These are phyloP conservation scores for Mayetiola destructor DNA, from an alignment of 2,888 invertebrate genomes.

Conservation along the genomic window DNA sequence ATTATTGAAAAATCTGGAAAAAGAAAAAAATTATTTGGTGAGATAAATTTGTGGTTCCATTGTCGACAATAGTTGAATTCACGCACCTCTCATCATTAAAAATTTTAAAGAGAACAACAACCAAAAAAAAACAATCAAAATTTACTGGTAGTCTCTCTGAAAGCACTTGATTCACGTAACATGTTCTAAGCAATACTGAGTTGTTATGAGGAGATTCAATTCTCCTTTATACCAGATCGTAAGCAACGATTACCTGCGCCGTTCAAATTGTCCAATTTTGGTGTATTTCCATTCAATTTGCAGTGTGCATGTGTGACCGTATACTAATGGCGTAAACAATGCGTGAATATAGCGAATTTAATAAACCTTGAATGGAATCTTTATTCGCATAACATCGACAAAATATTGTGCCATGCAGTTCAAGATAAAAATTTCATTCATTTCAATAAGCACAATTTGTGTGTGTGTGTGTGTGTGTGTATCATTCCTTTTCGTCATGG, in stretches of 20 bases:
- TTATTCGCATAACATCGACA: no score
- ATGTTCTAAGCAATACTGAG: conserved; percentile 2
- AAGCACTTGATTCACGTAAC: background rate
- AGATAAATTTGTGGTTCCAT: background rate
- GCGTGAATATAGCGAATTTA: no score
- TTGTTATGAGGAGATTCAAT: background rate
- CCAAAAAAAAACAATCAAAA: background rate
- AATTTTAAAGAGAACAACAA: no score
- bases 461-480: no score
- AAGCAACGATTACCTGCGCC: background rate
- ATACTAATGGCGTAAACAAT: no score
- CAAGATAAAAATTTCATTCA: no score
- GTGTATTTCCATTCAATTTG: background rate
- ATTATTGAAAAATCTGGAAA: background rate
- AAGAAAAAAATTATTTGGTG: background rate
- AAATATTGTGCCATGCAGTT: no score
- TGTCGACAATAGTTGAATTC: background rate
- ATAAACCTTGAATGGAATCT: conserved; percentile 11
- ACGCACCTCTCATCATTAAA: background rate
- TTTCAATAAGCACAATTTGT: no score
- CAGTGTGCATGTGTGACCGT: background rate
- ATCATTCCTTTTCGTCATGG: no score
- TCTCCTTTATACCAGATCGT: background rate
- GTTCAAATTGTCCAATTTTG: background rate
- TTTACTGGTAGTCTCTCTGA: background rate